Percentiles rank a stretch among this genome's conserved stretches.
Evolutionary conservation across 2,797 vertebrate species (phyloP).

Genomic region (Pseudochirops corinnae): DNA sequence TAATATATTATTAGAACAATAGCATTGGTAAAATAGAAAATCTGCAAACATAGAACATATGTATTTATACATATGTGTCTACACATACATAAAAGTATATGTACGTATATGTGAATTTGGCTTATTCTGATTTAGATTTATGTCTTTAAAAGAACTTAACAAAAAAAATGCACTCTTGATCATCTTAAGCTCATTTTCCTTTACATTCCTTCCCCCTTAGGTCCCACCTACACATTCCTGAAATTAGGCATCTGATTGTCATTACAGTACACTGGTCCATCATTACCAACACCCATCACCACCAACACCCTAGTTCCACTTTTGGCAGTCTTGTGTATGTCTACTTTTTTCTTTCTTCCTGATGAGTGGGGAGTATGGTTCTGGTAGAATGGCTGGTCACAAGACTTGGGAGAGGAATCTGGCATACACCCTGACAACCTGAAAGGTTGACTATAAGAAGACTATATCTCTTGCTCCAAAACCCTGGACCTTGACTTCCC

Average conservation of each 20-base stretch:
- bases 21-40: slow-evolving; percentile 54
- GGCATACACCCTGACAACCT: background rate
- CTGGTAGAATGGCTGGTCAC: background rate
- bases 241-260: slow-evolving; percentile 31
- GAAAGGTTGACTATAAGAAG: background rate
- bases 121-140: slow-evolving; percentile 16
- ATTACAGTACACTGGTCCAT: background rate
- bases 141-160: slow-evolving; percentile 2
- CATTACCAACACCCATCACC: background rate
- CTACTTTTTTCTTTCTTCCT: background rate
- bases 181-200: slow-evolving; percentile 19
- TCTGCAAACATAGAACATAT: background rate
- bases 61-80: slow-evolving; percentile 47
- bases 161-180: slow-evolving; percentile 45
- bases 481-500: slow-evolving; percentile 36
- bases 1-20: slow-evolving; percentile 76
- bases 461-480: background rate
- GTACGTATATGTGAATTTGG: slow-evolving; percentile 54
- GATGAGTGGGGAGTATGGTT: background rate
- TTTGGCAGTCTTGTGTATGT: background rate
- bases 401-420: background rate
- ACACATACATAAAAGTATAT: background rate
- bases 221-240: slow-evolving; percentile 18
- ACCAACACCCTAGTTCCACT: background rate
- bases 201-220: slow-evolving; percentile 9